phyloP scores from a whole-genome alignment of 2,888 invertebrate species.

The Ischnus inquisitorius region DNA sequence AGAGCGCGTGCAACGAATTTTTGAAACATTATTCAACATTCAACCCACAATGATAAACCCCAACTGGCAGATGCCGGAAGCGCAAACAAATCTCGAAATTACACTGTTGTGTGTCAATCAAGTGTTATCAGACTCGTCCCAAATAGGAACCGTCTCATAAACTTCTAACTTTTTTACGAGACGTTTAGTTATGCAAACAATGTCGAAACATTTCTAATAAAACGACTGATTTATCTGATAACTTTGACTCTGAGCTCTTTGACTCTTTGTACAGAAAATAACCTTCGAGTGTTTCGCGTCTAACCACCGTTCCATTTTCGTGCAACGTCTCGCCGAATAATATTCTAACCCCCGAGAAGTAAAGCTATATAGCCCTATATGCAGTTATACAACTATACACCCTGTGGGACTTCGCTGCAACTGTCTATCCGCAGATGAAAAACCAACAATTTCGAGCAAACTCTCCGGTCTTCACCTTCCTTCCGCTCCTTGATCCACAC shows the following conservation, averaged over 20 bases:
- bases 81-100: too few species aligned
- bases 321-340: constrained; percentile 67
- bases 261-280: constrained; percentile 7
- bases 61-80: too few species aligned
- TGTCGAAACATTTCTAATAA: background rate
- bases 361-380: constrained; percentile 16
- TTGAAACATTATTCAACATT: too few species aligned
- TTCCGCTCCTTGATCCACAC: constrained; percentile 13
- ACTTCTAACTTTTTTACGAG: too few species aligned
- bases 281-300: background rate
- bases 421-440: constrained; percentile 67
- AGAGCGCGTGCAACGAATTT: too few species aligned
- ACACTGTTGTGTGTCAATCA: too few species aligned
- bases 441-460: constrained; percentile 72
- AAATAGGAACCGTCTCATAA: too few species aligned
- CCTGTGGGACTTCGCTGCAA: constrained; percentile 31
- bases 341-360: constrained; percentile 49
- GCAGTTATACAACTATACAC: constrained; percentile 11
- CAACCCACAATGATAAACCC: too few species aligned
- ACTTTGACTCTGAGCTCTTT: background rate
- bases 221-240: constrained; percentile 2
- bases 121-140: too few species aligned
- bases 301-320: constrained; percentile 49
- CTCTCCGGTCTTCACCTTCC: constrained; percentile 53
- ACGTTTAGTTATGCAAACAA: background rate